phyloP scores from a whole-genome alignment of 2,797 vertebrate genomes.

The Miichthys miiuy region DNA sequence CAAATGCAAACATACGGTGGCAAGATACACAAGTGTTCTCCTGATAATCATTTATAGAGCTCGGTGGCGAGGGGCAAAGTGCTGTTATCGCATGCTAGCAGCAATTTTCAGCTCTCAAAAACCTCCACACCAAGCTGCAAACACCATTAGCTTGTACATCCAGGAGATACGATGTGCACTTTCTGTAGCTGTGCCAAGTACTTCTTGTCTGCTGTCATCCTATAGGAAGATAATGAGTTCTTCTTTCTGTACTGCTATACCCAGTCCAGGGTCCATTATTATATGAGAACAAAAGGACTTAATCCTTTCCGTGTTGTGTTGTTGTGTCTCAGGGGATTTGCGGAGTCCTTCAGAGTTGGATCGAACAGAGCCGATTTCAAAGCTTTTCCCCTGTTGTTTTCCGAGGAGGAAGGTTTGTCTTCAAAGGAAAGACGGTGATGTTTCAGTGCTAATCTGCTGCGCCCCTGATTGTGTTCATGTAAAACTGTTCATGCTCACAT shows the following conservation, averaged over 20 bases:
- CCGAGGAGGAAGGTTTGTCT: constrained; percentile 31
- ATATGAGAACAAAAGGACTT: constrained; percentile 65
- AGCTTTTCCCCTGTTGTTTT: constrained; percentile 44
- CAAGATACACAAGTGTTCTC: constrained; percentile 66
- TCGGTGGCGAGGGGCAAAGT: constrained; percentile 63
- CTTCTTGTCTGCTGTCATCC: constrained; percentile 69
- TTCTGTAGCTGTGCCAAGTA: constrained; percentile 58
- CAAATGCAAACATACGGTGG: constrained; percentile 62
- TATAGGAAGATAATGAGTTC: constrained; percentile 73
- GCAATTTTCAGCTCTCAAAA: constrained; percentile 69
- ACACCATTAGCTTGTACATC: constrained; percentile 76
- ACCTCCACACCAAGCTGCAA: constrained; percentile 62
- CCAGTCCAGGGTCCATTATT: constrained; percentile 62
- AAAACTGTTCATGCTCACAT: constrained; percentile 38
- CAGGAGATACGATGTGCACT: constrained; percentile 68
- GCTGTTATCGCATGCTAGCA: constrained; percentile 76
- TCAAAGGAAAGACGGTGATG: constrained; percentile 47
- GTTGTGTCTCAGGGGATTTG: constrained; percentile 56
- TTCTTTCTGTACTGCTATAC: constrained; percentile 50
- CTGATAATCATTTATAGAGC: constrained; percentile 76
- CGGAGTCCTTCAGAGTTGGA: constrained; percentile 52
- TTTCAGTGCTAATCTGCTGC: constrained; percentile 51
- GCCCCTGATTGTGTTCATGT: constrained; percentile 46
- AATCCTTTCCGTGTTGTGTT: constrained; percentile 59
- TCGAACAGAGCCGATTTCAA: constrained; percentile 51